These are phyloP conservation scores for Brenthis ino DNA, from an alignment of 2,888 invertebrate species.

Conservation along the genomic window DNA sequence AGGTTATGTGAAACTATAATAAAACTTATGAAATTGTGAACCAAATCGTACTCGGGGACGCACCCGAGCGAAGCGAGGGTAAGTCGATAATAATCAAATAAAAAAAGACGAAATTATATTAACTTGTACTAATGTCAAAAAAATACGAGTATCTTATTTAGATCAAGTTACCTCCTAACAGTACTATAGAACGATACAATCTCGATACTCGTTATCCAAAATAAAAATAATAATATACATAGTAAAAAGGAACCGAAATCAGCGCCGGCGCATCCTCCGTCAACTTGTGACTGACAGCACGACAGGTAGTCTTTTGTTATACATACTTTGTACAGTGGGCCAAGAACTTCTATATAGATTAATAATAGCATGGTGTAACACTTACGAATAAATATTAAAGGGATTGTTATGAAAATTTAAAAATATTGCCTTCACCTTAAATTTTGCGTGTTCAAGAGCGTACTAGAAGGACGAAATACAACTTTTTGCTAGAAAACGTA, in stretches of 20 bases:
- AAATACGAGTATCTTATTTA: conserved; percentile 2
- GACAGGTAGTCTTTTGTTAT: conserved; percentile 66
- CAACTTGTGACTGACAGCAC: conserved; percentile 45
- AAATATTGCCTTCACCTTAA: too few relatives aligned
- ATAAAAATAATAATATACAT: conserved; percentile 10
- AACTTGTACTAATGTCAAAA: neutral
- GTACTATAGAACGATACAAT: conserved; percentile 17
- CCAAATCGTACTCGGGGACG: too few relatives aligned
- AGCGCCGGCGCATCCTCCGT: conserved; percentile 49
- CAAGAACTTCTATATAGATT: conserved; percentile 10
- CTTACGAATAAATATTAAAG: neutral
- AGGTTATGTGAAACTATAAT: too few relatives aligned
- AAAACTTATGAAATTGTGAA: too few relatives aligned
- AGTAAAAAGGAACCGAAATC: conserved; percentile 28
- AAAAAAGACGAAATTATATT: neutral
- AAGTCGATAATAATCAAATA: neutral
- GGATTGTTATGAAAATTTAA: too few relatives aligned
- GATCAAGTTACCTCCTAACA: conserved; percentile 10
- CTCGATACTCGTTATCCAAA: conserved; percentile 5
- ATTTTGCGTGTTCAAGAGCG: neutral
- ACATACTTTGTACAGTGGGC: neutral
- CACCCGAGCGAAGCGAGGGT: too few relatives aligned
- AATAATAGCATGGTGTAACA: neutral
- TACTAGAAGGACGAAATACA: too few relatives aligned
- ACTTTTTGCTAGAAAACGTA: too few relatives aligned